Percentiles rank a stretch among this genome's conserved stretches.
Evolutionary conservation across 2,113 vertebrate species (phyloP).

Genomic region (Opisthocomus hoazin): DNA sequence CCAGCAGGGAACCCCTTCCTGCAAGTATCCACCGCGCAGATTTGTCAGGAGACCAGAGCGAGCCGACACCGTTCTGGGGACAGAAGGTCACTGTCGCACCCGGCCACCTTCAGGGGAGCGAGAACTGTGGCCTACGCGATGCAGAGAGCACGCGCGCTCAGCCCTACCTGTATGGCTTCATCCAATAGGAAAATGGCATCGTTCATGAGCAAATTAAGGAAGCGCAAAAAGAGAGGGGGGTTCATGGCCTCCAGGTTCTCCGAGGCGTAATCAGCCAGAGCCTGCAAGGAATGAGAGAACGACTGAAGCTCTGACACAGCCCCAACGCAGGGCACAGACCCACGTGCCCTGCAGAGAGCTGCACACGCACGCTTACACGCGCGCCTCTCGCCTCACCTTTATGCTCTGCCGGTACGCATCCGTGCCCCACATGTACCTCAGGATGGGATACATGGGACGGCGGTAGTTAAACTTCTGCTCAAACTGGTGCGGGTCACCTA

Average conservation of each 20-base stretch:
- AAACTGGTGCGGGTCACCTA: constrained; percentile 98
- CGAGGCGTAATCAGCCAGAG: constrained; percentile 89
- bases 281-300: constrained; percentile 61
- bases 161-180: constrained; percentile 94
- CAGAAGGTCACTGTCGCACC: neutral
- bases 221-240: constrained; percentile 92
- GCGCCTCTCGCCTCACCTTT: constrained; percentile 73
- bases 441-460: constrained; percentile 97
- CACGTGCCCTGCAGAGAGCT: fast-evolving
- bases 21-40: neutral
- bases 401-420: constrained; percentile 89
- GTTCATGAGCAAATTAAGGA: constrained; percentile 95
- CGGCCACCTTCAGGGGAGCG: fast-evolving
- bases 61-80: neutral
- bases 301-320: neutral
- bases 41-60: neutral
- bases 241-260: constrained; percentile 97
- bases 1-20: neutral
- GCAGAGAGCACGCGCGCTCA: fast-evolving
- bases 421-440: constrained; percentile 94
- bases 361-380: fast-evolving
- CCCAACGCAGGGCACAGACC: fast-evolving
- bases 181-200: constrained; percentile 97
- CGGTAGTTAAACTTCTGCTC: constrained; percentile 99
- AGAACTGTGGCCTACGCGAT: neutral